Conservation (phyloP, 2,113 vertebrate species). For the Uria lomvia region DNA sequence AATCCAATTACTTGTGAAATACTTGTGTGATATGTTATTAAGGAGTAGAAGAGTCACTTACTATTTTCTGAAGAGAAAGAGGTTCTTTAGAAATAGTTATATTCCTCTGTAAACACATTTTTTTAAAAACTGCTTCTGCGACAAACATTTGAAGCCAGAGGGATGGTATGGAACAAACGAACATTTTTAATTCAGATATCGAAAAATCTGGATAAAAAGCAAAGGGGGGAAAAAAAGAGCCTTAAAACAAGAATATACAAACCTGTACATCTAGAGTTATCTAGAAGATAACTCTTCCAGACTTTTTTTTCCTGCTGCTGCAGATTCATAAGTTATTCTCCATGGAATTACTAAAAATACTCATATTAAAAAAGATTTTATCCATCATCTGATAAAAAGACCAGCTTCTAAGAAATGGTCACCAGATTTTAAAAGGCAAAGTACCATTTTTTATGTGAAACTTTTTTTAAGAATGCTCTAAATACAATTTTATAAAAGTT, state of each 20-base stretch:
- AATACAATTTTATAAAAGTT: background rate
- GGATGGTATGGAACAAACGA: constrained; percentile 81
- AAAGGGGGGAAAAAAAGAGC: background rate
- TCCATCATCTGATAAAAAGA: background rate
- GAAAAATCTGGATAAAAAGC: constrained; percentile 75
- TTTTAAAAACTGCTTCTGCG: constrained; percentile 86
- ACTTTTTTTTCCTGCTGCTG: background rate
- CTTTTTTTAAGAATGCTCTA: accelerated
- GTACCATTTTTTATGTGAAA: background rate
- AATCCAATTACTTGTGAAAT: background rate
- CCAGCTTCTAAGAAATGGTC: background rate
- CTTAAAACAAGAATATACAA: background rate
- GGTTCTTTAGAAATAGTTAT: constrained; percentile 69
- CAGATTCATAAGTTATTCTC: background rate
- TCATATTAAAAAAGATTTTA: background rate
- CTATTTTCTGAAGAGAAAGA: constrained; percentile 87
- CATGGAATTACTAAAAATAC: background rate
- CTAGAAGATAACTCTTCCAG: background rate
- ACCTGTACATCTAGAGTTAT: background rate
- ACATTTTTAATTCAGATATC: constrained; percentile 68
- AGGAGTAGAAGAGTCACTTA: constrained; percentile 43
- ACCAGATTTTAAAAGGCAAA: background rate
- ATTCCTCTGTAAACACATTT: constrained; percentile 76
- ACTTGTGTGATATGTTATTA: background rate
- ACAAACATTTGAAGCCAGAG: constrained; percentile 85